A percentile compares a stretch with the other conserved stretches of the same genome.
phyloP scores from a whole-genome alignment of 2,797 vertebrate genomes.

The Lacerta bilineata region DNA sequence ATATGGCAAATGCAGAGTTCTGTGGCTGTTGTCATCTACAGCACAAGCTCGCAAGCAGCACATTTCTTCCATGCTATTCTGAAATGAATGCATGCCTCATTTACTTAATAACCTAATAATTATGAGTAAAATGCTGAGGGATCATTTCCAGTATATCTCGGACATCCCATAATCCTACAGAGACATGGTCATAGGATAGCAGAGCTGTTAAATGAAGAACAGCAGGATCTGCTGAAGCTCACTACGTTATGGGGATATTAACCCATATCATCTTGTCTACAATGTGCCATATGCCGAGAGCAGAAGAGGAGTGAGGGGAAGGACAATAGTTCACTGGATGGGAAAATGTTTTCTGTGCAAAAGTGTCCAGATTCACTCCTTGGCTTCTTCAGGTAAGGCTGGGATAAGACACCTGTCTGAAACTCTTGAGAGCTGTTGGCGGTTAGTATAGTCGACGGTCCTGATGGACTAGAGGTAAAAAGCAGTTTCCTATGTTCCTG shows the following conservation, averaged over 20 bases:
- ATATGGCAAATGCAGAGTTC: background rate
- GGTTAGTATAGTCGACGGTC: background rate
- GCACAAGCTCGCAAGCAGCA: background rate
- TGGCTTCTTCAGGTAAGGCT: background rate
- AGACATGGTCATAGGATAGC: background rate
- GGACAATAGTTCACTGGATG: background rate
- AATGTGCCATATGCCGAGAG: background rate
- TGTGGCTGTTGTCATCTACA: background rate
- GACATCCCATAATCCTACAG: background rate
- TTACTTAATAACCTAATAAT: background rate
- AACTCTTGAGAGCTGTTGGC: background rate
- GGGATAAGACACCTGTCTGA: background rate
- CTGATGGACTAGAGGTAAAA: background rate
- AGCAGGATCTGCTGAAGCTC: background rate
- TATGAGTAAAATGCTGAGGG: background rate
- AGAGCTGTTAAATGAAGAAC: background rate
- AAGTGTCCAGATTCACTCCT: background rate
- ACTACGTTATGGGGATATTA: background rate
- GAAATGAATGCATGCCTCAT: background rate
- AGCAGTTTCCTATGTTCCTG: background rate
- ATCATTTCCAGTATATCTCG: background rate
- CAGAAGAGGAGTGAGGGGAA: background rate
- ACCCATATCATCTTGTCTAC: background rate
- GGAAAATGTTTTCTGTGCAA: background rate
- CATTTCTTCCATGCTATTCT: slow-evolving; percentile 15